Conservation (phyloP, 2,797 vertebrate genomes). For the Allochrocebus solatus region DNA sequence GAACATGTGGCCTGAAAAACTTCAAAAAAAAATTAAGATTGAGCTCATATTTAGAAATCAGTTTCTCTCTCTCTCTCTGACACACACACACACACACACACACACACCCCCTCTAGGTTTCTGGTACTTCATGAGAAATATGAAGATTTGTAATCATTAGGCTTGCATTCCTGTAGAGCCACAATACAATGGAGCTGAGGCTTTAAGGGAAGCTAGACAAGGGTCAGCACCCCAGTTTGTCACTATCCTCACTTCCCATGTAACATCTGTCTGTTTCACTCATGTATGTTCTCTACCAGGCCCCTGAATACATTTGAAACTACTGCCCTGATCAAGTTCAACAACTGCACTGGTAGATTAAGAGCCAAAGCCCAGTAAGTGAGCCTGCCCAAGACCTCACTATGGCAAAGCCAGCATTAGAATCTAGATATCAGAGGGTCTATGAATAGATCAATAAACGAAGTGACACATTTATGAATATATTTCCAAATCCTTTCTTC, state of each 20-base stretch:
- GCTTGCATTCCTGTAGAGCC: not conserved
- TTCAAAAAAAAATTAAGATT: not conserved
- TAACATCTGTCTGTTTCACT: not conserved
- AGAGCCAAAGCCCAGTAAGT: not conserved
- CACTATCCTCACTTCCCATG: not conserved
- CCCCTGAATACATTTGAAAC: slow-evolving; percentile 1
- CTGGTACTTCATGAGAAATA: not conserved
- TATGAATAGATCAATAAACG: not conserved
- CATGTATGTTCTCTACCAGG: not conserved
- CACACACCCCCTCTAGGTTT: not conserved
- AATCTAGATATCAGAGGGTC: not conserved
- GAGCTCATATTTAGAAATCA: slow-evolving; percentile 34
- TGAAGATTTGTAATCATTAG: not conserved
- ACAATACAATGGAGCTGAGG: not conserved
- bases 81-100: not conserved
- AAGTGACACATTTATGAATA: not conserved
- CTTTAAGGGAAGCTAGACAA: not conserved
- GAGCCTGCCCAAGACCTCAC: not conserved
- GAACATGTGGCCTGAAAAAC: not conserved
- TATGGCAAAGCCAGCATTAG: not conserved
- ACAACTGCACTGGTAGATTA: not conserved
- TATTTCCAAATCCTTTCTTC: not conserved
- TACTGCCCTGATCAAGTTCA: not conserved
- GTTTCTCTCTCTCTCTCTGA: not conserved
- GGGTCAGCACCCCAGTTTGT: not conserved